Evolutionary conservation across 2,888 invertebrate species (phyloP).

Genomic region (Glaucopsyche alexis): DNA sequence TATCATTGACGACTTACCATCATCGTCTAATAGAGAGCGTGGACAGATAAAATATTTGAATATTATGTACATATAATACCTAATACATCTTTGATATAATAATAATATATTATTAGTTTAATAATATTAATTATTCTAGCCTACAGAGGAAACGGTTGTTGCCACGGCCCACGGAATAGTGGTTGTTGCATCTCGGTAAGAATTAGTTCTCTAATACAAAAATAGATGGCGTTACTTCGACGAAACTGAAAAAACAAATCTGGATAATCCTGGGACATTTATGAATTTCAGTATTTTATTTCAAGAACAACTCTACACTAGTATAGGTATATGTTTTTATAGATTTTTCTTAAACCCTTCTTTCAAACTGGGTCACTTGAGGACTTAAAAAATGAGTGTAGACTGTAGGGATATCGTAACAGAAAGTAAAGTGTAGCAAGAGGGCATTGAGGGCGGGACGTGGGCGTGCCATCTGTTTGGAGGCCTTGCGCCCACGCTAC

Average conservation of each 20-base stretch:
- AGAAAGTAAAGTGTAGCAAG: constrained; percentile 40
- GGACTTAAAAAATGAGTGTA: neutral
- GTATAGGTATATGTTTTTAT: too few relatives aligned
- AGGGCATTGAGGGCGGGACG: constrained; percentile 55
- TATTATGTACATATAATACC: constrained; percentile 38
- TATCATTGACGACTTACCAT: constrained; percentile 72
- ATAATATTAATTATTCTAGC: neutral
- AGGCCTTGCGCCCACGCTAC: constrained; percentile 56
- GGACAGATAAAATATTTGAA: constrained; percentile 69
- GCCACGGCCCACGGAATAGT: too few relatives aligned
- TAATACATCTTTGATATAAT: neutral
- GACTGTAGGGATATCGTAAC: constrained; percentile 5
- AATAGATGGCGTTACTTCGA: constrained; percentile 31
- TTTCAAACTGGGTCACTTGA: neutral
- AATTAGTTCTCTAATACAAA: constrained; percentile 11
- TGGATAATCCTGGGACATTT: too few relatives aligned
- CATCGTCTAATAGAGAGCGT: constrained; percentile 73
- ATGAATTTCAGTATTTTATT: too few relatives aligned
- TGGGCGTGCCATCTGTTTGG: constrained; percentile 60
- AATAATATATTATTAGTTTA: neutral
- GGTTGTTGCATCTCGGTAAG: neutral
- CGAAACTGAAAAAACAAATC: neutral
- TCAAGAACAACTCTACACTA: too few relatives aligned
- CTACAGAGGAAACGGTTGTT: neutral
- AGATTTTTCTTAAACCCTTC: too few relatives aligned